Base-by-base conservation (phyloP, 2,797 vertebrate genomes). In the Pteropus rufus region DNA sequence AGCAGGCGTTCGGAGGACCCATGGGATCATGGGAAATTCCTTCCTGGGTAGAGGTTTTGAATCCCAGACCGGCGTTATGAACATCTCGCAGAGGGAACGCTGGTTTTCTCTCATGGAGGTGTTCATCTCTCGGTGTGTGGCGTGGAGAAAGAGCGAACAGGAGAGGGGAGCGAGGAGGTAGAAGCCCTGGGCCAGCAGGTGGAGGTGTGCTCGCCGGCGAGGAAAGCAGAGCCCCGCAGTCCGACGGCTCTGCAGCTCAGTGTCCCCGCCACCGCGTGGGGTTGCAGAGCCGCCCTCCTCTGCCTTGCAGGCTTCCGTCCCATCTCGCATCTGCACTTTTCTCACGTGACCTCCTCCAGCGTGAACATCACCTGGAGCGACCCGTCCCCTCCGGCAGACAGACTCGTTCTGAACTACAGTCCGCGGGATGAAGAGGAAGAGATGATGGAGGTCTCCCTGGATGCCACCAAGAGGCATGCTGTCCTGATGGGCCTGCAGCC, bases 261-360 rank as follows among this genome's bases (percentile, higher is more conserved):
- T 0, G 15, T 5, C 15, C 36, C 18, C 10, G 4, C 29, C 11
- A 3, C 36, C 31, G 14, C 36, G 12, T 1, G 0, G 2, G 18
- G n/a, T 52, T 76, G 76, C 76, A 92, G 80, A 73, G 72, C 36
- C 34, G 1, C 58, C 77, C 88, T n/a, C 87, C 62, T 98, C 76
- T 94, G 18, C 60, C 94, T 98, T 98, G 52, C 99, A 99, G 99
- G 99, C 91, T 99, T 99, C 98, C 99, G 99, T 75, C 99, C 99
- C 62, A 99, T 99, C 97, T 99, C 99, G 0, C 99, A 99, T 97
- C 99, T 99, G 97, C 99, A 99, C 98, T 99, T 99, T 98, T 99
- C 99, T 91, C 99, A 99, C 39, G 98, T 99, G 98, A 99, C 99
- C 0, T 99, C 99, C 94, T 99, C 99, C 98, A 99, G 99, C 0